These are phyloP conservation scores for Parotia lawesii DNA, from an alignment of 2,113 vertebrate genomes.

Conservation along the genomic window DNA sequence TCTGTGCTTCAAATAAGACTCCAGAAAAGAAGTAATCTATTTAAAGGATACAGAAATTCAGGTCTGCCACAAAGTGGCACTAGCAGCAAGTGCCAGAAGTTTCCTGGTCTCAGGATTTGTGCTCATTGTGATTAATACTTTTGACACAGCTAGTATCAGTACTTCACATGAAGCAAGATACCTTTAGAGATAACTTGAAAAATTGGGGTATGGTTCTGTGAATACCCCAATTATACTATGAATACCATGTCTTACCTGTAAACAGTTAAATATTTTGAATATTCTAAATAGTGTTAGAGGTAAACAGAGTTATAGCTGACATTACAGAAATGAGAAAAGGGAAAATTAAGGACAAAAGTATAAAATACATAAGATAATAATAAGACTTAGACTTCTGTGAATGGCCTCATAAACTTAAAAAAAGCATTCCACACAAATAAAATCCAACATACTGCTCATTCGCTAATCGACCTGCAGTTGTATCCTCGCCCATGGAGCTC, in stretches of 20 bases:
- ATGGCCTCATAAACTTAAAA: neutral
- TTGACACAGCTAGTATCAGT: neutral
- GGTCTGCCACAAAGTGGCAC: neutral
- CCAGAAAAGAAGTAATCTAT: neutral
- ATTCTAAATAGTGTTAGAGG: neutral
- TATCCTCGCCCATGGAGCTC: neutral
- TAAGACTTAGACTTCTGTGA: neutral
- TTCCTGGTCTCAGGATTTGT: neutral
- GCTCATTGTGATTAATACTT: neutral
- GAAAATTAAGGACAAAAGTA: neutral
- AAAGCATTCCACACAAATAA: neutral
- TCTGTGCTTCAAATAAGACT: neutral
- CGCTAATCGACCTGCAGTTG: rapidly evolving
- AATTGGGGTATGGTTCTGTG: neutral
- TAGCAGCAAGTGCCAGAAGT: neutral
- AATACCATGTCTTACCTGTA: neutral
- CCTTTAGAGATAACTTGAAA: neutral
- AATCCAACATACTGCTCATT: neutral
- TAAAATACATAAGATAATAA: neutral
- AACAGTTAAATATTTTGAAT: neutral
- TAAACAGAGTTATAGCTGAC: neutral
- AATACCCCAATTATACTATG: neutral
- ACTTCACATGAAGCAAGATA: neutral
- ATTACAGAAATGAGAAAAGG: neutral
- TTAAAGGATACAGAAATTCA: neutral